Evolutionary conservation across 2,113 vertebrate species (phyloP), one percentile per base, ranked within the genome.

Genomic region (Amblyopsis rosae): DNA sequence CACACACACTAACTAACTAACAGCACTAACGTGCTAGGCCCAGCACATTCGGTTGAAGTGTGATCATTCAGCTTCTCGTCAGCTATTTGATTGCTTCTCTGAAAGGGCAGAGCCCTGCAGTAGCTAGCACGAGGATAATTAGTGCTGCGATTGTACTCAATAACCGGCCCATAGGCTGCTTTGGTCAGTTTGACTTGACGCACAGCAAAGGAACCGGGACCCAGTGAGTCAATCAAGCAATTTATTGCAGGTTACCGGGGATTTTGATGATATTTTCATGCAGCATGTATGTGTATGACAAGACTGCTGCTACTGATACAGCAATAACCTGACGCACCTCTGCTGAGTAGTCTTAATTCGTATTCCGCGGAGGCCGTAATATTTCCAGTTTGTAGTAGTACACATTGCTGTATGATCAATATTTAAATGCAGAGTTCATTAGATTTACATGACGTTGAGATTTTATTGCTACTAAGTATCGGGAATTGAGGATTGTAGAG

Each of bases 61-160:
- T 87, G 88, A 92, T 92, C 92, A 90, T 88, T 90, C 85, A 85
- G 82, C 83, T 81, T 87, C 82, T 88, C 77, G 81, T 87, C 87
- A 87, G 84, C 83, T 91, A 84, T 90, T 92, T 92, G 90, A 91
- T 91, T 88, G 90, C 79, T 78, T 75, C 82, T 89, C 84, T 88
- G 86, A 86, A 91, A 92, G 89, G 88, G 88, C 91, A 91, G 76
- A 88, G 86, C 87, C 74, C 88, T 74, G 83, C 87, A 87, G 82
- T 81, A 59, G 79, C 71, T 76, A 81, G 88, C 82, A 82, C 87
- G 86, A 67, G 75, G 84, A 88, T 90, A 88, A 90, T 89, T 89
- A 88, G 83, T 83, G 76, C 81, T 82, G 85, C 78, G 74, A 84
- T 84, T 88, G 82, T 85, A 76, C 70, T 86, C 83, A 83, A 80